These are phyloP conservation scores for Xestoiulus laeticollis DNA, from an alignment of 2,888 invertebrate genomes.

Conservation along the genomic window DNA sequence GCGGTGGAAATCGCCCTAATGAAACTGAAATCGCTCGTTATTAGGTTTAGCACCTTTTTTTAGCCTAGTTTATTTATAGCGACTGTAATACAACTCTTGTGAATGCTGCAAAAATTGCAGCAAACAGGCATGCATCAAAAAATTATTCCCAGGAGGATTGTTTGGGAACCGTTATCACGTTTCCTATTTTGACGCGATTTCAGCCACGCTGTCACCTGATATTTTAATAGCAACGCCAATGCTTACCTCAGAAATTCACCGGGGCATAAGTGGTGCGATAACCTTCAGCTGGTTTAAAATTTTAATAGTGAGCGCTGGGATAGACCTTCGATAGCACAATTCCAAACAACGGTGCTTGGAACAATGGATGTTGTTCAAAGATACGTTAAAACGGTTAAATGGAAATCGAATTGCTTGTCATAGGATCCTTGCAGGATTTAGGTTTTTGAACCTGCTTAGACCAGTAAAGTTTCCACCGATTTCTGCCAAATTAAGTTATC, in stretches of 20 bases:
- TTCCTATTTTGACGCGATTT: not conserved
- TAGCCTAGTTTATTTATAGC: constrained; percentile 23
- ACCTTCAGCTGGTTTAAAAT: not conserved
- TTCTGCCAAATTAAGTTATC: no score
- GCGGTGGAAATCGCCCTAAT: not conserved
- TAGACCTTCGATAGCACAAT: not conserved
- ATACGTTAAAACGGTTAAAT: no score
- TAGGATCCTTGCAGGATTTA: no score
- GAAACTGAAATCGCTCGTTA: not conserved
- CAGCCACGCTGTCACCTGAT: constrained; percentile 1
- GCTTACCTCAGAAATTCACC: not conserved
- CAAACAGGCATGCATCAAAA: constrained; percentile 1
- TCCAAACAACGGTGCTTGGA: no score
- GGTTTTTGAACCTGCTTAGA: no score
- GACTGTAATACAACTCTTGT: not conserved
- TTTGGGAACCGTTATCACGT: not conserved
- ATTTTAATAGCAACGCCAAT: not conserved
- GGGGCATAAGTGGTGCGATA: not conserved
- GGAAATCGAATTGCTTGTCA: no score
- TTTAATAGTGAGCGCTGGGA: not conserved
- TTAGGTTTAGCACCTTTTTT: constrained; percentile 40
- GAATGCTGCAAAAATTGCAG: not conserved
- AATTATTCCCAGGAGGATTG: constrained; percentile 34
- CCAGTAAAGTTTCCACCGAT: no score
- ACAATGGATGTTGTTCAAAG: no score